Evolutionary conservation across 2,888 invertebrate species (phyloP).

Genomic region (Adineta ricciae): DNA sequence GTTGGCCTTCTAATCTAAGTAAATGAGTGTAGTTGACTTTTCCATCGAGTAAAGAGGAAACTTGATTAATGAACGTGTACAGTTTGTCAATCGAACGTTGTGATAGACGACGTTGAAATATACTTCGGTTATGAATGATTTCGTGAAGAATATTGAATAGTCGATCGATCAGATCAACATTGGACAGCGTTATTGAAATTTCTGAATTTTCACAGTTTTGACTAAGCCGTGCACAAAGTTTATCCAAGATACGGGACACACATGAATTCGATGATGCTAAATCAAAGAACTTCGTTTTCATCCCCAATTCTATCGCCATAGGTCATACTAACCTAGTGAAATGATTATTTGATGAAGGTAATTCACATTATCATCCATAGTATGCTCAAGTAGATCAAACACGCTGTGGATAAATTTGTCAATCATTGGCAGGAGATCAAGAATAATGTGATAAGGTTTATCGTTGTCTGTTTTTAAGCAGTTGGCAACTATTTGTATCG

Average conservation of each 20-base stretch:
- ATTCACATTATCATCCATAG: background rate
- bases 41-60: background rate
- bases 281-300: background rate
- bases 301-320: background rate
- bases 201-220: background rate
- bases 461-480: background rate
- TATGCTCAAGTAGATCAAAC: background rate
- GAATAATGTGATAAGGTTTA: background rate
- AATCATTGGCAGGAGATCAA: background rate
- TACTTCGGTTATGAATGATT: background rate
- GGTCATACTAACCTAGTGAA: background rate
- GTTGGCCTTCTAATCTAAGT: conserved; percentile 10
- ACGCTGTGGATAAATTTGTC: background rate
- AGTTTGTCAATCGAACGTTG: background rate
- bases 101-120: conserved; percentile 2
- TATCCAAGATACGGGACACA: background rate
- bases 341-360: background rate
- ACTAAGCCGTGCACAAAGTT: background rate
- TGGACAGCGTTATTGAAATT: background rate
- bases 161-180: background rate
- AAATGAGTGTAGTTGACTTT: background rate
- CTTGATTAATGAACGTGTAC: background rate
- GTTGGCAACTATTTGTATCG: background rate
- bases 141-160: background rate
- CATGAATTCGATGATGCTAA: background rate